Conservation (phyloP, 1,140 invertebrate species). For the Ganaspis sp. region DNA sequence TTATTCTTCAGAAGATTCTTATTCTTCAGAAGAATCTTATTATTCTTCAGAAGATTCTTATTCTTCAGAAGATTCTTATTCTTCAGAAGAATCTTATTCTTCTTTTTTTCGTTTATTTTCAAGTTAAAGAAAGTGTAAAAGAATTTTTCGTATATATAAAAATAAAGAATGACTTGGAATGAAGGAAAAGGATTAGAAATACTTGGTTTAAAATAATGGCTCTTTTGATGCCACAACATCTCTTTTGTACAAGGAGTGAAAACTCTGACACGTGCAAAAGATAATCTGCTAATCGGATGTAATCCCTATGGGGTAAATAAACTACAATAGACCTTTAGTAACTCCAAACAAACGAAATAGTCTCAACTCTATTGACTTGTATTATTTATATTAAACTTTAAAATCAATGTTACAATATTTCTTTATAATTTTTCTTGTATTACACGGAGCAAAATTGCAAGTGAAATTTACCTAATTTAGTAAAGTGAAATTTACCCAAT, state of each 20-base stretch:
- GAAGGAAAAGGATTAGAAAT: not conserved
- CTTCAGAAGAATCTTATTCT: too few relatives aligned
- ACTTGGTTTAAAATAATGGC: not conserved
- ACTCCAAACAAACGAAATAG: not conserved
- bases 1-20: too few relatives aligned
- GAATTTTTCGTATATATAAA: too few relatives aligned
- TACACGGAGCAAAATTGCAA: not conserved
- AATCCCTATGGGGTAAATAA: slow-evolving; percentile 9
- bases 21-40: too few relatives aligned
- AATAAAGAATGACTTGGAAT: too few relatives aligned
- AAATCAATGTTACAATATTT: too few relatives aligned
- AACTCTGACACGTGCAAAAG: slow-evolving; percentile 9
- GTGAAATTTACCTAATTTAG: not conserved
- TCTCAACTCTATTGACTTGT: not conserved
- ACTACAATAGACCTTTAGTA: not conserved
- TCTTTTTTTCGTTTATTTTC: too few relatives aligned
- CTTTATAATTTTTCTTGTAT: not conserved
- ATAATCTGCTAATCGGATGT: slow-evolving; percentile 35
- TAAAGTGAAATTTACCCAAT: too few relatives aligned
- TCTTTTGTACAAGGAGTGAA: not conserved
- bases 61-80: too few relatives aligned
- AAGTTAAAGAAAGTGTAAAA: too few relatives aligned
- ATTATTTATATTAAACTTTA: not conserved
- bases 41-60: too few relatives aligned
- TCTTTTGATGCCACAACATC: not conserved